Conservation (phyloP, 2,113 vertebrate species). For the Pongo pygmaeus region DNA sequence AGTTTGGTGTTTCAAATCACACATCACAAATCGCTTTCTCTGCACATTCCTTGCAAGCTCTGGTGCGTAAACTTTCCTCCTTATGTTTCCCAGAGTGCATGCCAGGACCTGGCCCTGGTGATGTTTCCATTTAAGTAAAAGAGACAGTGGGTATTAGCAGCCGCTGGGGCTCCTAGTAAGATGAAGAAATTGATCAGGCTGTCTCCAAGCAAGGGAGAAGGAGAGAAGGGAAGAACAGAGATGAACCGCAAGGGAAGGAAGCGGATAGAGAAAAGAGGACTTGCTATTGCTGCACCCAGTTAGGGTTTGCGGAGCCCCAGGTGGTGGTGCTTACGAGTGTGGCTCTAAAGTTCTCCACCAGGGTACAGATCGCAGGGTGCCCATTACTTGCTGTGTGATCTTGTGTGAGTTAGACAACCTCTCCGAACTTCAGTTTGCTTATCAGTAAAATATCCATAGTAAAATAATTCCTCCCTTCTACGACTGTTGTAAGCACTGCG, state of each 20-base stretch:
- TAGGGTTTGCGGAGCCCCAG: neutral
- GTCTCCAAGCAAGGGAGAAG: neutral
- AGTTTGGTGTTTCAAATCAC: neutral
- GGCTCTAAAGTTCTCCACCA: neutral
- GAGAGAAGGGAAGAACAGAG: neutral
- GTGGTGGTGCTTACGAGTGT: neutral
- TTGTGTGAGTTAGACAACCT: neutral
- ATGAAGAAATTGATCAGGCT: neutral
- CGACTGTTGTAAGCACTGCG: neutral
- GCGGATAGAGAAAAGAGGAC: neutral
- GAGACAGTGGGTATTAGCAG: neutral
- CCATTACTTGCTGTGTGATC: neutral
- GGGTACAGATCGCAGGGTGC: neutral
- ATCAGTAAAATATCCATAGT: neutral
- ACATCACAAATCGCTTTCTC: conserved; percentile 20
- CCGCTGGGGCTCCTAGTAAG: neutral
- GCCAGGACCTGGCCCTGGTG: neutral
- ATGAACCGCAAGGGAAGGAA: too few relatives aligned
- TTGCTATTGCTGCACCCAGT: neutral
- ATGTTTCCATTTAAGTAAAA: neutral
- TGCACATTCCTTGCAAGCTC: conserved; percentile 3
- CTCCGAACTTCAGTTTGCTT: neutral
- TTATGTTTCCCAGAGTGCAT: neutral
- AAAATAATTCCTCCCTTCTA: neutral
- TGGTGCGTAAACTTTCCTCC: neutral